phyloP scores from a whole-genome alignment of 1,140 invertebrate genomes.

The Phymorhynchus buccinoides region DNA sequence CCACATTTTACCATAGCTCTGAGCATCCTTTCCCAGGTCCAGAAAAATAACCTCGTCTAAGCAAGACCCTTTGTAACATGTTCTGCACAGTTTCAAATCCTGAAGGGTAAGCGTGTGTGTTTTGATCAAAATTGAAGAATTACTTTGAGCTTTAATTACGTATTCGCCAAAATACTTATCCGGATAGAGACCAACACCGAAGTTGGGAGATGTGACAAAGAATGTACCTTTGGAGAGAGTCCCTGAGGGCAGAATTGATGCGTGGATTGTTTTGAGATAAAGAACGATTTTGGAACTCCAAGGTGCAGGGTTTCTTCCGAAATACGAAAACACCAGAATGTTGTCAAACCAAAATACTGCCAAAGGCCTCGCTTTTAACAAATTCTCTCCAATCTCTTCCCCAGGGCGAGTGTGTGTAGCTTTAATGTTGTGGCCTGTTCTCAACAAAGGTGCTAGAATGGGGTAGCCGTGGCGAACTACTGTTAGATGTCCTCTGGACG shows the following conservation, averaged over 20 bases:
- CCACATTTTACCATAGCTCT: background rate
- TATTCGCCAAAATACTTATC: background rate
- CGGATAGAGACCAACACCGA: background rate
- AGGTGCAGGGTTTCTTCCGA: background rate
- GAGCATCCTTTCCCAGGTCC: background rate
- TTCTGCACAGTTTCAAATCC: background rate
- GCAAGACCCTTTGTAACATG: background rate
- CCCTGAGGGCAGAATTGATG: background rate
- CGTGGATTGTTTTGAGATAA: background rate
- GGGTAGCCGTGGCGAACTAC: background rate
- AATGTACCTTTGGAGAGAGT: background rate
- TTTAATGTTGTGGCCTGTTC: background rate
- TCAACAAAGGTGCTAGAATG: background rate
- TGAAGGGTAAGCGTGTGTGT: background rate
- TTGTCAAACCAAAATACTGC: background rate
- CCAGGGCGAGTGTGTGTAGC: background rate
- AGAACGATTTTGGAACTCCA: background rate
- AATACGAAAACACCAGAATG: background rate
- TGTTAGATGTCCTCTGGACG: background rate
- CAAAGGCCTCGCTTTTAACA: background rate
- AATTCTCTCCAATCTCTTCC: background rate
- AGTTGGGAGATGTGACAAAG: background rate
- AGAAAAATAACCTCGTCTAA: background rate
- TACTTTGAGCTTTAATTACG: background rate
- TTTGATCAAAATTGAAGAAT: background rate